Conservation (phyloP, 2,113 vertebrate species). For the Phrynosoma blainvillii region DNA sequence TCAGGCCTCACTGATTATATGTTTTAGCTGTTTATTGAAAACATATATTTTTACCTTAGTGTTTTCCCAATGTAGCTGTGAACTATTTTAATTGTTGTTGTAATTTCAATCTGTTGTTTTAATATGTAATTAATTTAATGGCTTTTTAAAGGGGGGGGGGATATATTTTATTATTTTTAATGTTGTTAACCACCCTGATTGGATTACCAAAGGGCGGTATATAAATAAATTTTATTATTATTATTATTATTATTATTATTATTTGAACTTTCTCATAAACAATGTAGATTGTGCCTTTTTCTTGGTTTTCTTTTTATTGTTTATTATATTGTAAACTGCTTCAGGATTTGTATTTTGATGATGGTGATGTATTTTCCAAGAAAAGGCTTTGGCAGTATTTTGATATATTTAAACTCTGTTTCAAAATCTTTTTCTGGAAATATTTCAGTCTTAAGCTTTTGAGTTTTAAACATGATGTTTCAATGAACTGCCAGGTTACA, state of each 20-base stretch:
- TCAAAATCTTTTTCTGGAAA: background rate
- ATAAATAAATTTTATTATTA: too few species aligned
- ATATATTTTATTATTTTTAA: too few species aligned
- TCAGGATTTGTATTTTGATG: background rate
- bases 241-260: too few species aligned
- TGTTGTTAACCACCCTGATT: too few species aligned
- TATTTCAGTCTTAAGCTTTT: background rate
- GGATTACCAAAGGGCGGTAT: too few species aligned
- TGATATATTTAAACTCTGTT: background rate
- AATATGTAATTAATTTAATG: too few species aligned
- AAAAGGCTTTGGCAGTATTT: background rate
- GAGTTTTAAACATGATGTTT: slow-evolving; percentile 31
- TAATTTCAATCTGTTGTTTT: too few species aligned
- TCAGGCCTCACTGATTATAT: background rate
- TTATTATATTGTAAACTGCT: background rate
- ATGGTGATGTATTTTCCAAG: background rate
- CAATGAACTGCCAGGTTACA: slow-evolving; percentile 83
- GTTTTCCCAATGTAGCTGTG: background rate
- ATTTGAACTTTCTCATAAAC: background rate
- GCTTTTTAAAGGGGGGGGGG: too few species aligned
- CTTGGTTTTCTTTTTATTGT: background rate
- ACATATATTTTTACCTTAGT: background rate
- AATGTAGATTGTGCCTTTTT: background rate
- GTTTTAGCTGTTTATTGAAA: background rate
- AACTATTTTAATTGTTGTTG: background rate